phyloP scores from a whole-genome alignment of 2,797 vertebrate genomes.

The Leucoraja ocellata region DNA sequence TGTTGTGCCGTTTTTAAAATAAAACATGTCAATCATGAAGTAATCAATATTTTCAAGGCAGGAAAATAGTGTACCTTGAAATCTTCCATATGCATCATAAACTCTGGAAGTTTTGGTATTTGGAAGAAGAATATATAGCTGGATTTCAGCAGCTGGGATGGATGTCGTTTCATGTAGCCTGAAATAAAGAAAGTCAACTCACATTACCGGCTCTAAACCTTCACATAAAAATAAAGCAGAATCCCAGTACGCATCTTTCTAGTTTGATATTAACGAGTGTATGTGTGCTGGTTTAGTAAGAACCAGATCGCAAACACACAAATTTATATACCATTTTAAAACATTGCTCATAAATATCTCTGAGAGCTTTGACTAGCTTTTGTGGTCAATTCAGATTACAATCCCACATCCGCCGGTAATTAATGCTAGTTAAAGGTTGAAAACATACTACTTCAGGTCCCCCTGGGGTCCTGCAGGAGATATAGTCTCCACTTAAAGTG shows the following conservation, averaged over 20 bases:
- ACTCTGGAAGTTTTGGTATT: constrained; percentile 60
- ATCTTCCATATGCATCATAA: constrained; percentile 57
- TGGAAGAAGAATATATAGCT: constrained; percentile 63
- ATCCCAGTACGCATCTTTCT: neutral
- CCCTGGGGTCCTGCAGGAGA: neutral
- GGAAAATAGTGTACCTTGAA: constrained; percentile 52
- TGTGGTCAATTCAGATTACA: no score
- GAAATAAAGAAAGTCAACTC: neutral
- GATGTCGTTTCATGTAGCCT: constrained; percentile 54
- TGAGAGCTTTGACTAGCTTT: neutral
- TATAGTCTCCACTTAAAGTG: neutral
- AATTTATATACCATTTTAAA: neutral
- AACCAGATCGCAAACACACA: neutral
- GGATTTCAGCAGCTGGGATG: constrained; percentile 56
- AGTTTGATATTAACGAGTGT: no score
- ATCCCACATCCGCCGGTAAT: neutral
- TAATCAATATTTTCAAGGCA: neutral
- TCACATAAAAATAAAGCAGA: neutral
- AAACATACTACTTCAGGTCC: neutral
- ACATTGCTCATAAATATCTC: neutral
- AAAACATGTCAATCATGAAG: neutral
- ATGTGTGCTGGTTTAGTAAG: neutral
- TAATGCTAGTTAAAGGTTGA: neutral
- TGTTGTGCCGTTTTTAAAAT: no score
- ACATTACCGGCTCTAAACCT: neutral